These are phyloP conservation scores for Helicoverpa zea DNA, from an alignment of 1,140 invertebrate species.

Conservation along the genomic window DNA sequence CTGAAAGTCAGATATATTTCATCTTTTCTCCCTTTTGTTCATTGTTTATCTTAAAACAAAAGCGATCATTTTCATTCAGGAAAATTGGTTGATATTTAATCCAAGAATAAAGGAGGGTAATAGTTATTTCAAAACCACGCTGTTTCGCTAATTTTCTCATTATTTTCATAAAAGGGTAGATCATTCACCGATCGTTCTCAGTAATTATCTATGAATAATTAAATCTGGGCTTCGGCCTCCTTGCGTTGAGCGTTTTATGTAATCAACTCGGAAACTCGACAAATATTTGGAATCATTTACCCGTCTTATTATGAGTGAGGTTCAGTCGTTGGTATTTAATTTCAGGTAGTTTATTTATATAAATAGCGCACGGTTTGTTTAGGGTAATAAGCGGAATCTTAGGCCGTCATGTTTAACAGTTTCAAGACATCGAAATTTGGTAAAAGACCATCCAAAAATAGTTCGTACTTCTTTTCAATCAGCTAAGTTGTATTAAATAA, in stretches of 20 bases:
- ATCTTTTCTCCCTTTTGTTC: constrained; percentile 15
- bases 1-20: constrained; percentile 25
- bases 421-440: too few relatives aligned
- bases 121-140: constrained; percentile 40
- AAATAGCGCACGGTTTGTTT: too few relatives aligned
- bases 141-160: constrained; percentile 43
- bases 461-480: too few relatives aligned
- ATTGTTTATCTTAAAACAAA: constrained; percentile 38
- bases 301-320: constrained; percentile 21
- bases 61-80: constrained; percentile 43
- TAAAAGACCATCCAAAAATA: too few relatives aligned
- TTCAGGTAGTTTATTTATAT: constrained; percentile 14
- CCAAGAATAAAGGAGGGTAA: constrained; percentile 34
- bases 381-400: too few relatives aligned
- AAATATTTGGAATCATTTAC: constrained; percentile 37
- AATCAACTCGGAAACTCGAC: constrained; percentile 25
- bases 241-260: constrained; percentile 8
- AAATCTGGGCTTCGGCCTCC: constrained; percentile 12
- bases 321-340: constrained; percentile 21
- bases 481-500: constrained; percentile 6
- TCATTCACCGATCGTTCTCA: constrained; percentile 25
- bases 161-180: constrained; percentile 43
- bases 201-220: constrained; percentile 42
- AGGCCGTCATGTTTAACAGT: too few relatives aligned
- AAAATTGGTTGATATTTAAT: constrained; percentile 48